Base-by-base conservation (phyloP, 2,888 invertebrate genomes). In the Cybosia mesomella region DNA sequence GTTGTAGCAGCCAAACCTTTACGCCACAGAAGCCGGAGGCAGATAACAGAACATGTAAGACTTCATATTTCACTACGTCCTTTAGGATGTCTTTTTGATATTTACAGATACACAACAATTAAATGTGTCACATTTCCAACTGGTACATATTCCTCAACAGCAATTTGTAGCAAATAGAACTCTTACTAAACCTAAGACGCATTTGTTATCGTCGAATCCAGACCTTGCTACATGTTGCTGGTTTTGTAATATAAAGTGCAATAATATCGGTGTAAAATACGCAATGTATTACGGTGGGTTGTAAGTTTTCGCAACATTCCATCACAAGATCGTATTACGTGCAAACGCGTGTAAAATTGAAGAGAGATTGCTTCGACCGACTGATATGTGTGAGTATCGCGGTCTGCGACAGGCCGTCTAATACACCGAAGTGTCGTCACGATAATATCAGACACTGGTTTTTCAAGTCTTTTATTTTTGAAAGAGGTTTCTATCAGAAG, bases 321-420 rank as follows among this genome's bases (percentile, higher is more conserved):
- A 81, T 87, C 88, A 83, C 73, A 74, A 82, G 89, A 91, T 91
- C 87, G 87, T 79, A 84, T 93, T 92, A 91, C 89, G 91, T 87
- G 86, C 89, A 91, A 91, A 90, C 89, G 90, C 91, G 92, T 92
- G 93, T 92, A 89, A 93, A 93, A 93, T 93, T 93, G 92, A 87
- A 86, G 86, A 86, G 91, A 91, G 89, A 92, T 93, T 93, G 92
- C 91, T 87, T 89, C 83, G 80, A 83, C 83, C 82, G 81, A 81
- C 74, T 79, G 77, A 74, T 77, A 83, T 83, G 79, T 81, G 83
- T 83, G 83, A 83, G 83, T 85, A 79, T 82, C 80, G 73, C 62
- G 77, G 78, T 72, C 65, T 66, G 55, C 58, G 64, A 68, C 71
- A 74, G 68, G 73, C 43, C 13, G 24, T 1, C 36, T 75, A 28